Conservation (phyloP, 2,113 vertebrate species). For the Xiphophorus hellerii region DNA sequence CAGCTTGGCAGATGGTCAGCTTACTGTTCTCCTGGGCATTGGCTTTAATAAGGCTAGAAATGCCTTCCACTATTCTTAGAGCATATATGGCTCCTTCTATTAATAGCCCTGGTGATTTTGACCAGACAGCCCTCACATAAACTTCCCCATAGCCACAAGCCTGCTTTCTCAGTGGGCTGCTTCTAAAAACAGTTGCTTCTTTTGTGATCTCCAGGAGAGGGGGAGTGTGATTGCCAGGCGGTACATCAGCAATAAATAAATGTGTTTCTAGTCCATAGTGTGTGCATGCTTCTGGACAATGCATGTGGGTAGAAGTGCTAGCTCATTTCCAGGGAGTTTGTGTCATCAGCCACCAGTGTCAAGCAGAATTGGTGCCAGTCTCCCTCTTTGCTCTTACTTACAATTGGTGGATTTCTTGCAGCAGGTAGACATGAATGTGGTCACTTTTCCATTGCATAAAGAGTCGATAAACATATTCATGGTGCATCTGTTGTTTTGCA, state of each 20-base stretch:
- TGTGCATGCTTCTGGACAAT: constrained; percentile 10
- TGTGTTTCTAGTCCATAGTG: constrained; percentile 24
- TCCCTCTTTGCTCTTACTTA: constrained; percentile 14
- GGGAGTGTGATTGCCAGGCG: constrained; percentile 26
- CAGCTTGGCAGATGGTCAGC: constrained; percentile 18
- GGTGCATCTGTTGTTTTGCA: constrained; percentile 1
- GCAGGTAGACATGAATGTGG: constrained; percentile 41
- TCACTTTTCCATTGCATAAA: constrained; percentile 39
- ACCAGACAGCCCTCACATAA: constrained; percentile 15
- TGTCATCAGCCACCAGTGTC: constrained; percentile 49
- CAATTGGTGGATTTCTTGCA: constrained; percentile 38
- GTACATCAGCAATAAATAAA: constrained; percentile 21
- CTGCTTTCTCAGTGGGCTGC: constrained; percentile 2
- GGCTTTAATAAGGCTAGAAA: constrained; percentile 49
- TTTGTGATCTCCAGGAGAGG: constrained; percentile 9
- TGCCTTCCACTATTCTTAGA: constrained; percentile 33
- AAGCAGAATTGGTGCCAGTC: constrained; percentile 53
- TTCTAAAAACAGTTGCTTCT: constrained; percentile 4
- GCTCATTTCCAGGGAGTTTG: constrained; percentile 16
- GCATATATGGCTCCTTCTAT: constrained; percentile 34
- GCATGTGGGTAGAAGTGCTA: background rate
- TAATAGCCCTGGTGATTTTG: constrained; percentile 42
- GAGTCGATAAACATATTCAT: constrained; percentile 27
- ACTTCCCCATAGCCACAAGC: constrained; percentile 13
- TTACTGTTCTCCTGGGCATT: constrained; percentile 22